Conservation (phyloP, 2,888 invertebrate species). For the Charanyca ferruginea region DNA sequence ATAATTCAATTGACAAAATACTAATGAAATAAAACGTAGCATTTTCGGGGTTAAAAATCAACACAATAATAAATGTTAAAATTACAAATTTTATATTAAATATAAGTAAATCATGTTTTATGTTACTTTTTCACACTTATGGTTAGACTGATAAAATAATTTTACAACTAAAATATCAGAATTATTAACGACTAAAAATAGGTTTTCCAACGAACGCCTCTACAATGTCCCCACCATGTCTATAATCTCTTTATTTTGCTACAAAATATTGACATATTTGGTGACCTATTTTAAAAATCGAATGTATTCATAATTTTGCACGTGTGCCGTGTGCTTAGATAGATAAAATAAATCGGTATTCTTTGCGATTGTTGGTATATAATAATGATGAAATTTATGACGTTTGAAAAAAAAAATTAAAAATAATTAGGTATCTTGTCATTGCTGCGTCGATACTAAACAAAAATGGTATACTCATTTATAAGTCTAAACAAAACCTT, state of each 20-base stretch:
- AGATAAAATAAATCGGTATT: conserved; percentile 35
- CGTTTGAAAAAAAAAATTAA: neutral
- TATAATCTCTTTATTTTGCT: conserved; percentile 9
- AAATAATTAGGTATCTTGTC: too few species aligned
- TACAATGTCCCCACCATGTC: neutral
- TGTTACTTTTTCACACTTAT: neutral
- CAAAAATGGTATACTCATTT: too few species aligned
- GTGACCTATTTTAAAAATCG: conserved; percentile 49
- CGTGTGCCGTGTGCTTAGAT: conserved; percentile 31
- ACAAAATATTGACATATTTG: conserved; percentile 40
- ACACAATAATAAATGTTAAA: neutral
- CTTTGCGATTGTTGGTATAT: neutral
- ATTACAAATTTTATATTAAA: neutral
- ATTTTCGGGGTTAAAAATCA: neutral
- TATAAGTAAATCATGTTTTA: too few species aligned
- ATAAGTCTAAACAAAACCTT: too few species aligned
- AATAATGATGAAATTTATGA: conserved; percentile 24
- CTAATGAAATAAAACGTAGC: neutral
- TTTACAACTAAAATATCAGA: neutral
- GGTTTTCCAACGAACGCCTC: conserved; percentile 6
- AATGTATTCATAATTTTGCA: conserved; percentile 37
- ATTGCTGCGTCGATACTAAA: too few species aligned
- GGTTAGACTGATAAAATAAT: neutral
- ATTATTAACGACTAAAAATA: conserved; percentile 31
- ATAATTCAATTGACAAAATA: neutral